Conservation (phyloP, 2,888 invertebrate species). For the Steinernema carpocapsae region DNA sequence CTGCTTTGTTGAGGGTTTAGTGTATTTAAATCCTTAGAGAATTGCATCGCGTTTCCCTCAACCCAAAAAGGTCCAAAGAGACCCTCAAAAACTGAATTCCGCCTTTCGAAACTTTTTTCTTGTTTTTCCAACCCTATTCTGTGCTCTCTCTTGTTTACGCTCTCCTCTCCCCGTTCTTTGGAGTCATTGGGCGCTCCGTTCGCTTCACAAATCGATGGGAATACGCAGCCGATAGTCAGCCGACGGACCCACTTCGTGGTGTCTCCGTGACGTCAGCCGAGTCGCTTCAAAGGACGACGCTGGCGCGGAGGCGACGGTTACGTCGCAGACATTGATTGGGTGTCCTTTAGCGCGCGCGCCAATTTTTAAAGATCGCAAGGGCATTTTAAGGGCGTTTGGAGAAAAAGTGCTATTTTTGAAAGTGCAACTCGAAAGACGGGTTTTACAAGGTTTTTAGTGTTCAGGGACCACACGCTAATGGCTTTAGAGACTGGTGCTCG, state of each 20-base stretch:
- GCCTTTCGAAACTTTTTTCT: neutral
- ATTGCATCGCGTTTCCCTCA: too few relatives aligned
- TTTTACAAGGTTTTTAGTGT: too few relatives aligned
- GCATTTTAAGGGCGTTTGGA: neutral
- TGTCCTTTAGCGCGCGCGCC: neutral
- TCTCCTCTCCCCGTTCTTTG: slow-evolving; percentile 23
- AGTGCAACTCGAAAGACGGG: too few relatives aligned
- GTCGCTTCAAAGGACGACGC: neutral
- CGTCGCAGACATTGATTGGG: neutral
- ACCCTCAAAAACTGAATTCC: neutral
- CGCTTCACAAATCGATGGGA: slow-evolving; percentile 4
- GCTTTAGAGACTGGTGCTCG: too few relatives aligned
- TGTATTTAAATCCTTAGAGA: too few relatives aligned
- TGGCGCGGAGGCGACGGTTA: neutral
- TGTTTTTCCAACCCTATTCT: neutral
- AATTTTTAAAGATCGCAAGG: slow-evolving; percentile 22
- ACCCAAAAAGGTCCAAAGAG: too few relatives aligned
- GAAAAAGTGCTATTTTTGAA: neutral
- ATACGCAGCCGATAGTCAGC: neutral
- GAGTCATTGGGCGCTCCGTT: neutral
- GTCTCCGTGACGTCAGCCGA: slow-evolving; percentile 31
- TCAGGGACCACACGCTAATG: too few relatives aligned
- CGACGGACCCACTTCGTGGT: neutral
- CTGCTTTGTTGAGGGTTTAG: too few relatives aligned
- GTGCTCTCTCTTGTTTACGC: slow-evolving; percentile 30